phyloP scores from a whole-genome alignment of 2,888 invertebrate species.

The Lasioglossum leucozonium region DNA sequence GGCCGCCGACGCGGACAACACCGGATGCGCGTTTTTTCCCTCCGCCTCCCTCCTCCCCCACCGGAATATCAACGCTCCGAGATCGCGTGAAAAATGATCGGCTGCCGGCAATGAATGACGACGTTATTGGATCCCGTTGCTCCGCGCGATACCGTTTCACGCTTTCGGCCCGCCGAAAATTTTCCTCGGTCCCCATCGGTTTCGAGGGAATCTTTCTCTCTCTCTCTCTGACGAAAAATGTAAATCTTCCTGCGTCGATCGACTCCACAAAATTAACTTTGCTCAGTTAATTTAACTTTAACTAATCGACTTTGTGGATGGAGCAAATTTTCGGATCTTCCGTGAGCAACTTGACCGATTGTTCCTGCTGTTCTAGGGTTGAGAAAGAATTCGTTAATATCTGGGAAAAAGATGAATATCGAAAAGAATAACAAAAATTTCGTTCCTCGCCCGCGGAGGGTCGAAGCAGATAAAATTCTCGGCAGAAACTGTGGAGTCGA shows the following conservation, averaged over 20 bases:
- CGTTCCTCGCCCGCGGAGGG: background rate
- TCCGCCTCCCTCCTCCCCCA: no score
- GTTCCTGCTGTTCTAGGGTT: background rate
- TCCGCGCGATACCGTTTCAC: background rate
- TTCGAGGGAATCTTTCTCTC: no score
- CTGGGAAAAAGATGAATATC: background rate
- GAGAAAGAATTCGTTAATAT: no score
- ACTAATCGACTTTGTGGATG: no score
- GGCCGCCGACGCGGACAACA: background rate
- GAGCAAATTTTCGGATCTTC: background rate
- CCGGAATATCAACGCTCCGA: background rate
- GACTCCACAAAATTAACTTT: no score
- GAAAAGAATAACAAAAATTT: background rate
- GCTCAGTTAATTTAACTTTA: no score
- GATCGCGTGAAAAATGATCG: conserved; percentile 20
- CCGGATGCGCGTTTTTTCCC: background rate
- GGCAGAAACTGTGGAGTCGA: background rate
- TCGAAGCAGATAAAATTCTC: background rate
- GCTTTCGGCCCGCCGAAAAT: background rate
- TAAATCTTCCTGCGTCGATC: background rate
- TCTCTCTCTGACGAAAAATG: background rate
- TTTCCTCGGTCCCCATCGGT: background rate
- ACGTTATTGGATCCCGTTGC: conserved; percentile 2
- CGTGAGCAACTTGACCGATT: background rate
- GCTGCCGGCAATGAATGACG: conserved; percentile 11